Percentiles rank a stretch among this genome's conserved stretches.
These are phyloP conservation scores for Pterois miles DNA, from an alignment of 2,797 vertebrate genomes.

Conservation along the genomic window DNA sequence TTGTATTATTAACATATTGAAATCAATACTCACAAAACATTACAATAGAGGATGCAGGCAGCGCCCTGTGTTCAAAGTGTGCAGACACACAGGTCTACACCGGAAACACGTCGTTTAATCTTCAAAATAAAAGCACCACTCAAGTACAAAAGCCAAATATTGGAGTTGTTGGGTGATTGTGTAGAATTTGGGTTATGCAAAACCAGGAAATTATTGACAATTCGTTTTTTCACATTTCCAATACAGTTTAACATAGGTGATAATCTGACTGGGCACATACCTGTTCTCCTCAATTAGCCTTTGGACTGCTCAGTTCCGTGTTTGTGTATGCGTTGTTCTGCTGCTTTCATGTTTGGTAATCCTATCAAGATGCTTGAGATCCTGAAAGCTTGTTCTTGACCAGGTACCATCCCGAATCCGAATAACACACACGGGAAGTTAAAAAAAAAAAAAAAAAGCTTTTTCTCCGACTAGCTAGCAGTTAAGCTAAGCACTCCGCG, in stretches of 20 bases:
- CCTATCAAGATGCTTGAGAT: not conserved
- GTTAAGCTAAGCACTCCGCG: not conserved
- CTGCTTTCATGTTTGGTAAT: not conserved
- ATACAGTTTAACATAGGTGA: not conserved
- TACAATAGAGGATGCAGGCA: not conserved
- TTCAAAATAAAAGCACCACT: constrained; percentile 51
- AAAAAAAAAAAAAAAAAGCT: not conserved
- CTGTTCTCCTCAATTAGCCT: not conserved
- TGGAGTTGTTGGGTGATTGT: not conserved
- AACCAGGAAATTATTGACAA: not conserved
- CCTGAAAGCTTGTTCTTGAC: not conserved
- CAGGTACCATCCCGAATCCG: not conserved
- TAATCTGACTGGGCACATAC: not conserved
- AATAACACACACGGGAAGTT: not conserved
- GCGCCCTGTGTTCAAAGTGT: constrained; percentile 36
- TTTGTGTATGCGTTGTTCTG: not conserved
- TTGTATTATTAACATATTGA: too few species aligned
- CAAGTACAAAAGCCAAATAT: not conserved
- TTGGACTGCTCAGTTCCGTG: not conserved
- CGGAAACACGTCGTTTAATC: constrained; percentile 6
- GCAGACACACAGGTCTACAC: not conserved
- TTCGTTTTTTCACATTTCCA: not conserved
- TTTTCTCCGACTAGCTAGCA: not conserved
- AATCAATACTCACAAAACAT: too few species aligned
- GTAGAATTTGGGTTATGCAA: too few species aligned